These are phyloP conservation scores for Cephus spinipes DNA, from an alignment of 2,888 invertebrate genomes.

Conservation along the genomic window DNA sequence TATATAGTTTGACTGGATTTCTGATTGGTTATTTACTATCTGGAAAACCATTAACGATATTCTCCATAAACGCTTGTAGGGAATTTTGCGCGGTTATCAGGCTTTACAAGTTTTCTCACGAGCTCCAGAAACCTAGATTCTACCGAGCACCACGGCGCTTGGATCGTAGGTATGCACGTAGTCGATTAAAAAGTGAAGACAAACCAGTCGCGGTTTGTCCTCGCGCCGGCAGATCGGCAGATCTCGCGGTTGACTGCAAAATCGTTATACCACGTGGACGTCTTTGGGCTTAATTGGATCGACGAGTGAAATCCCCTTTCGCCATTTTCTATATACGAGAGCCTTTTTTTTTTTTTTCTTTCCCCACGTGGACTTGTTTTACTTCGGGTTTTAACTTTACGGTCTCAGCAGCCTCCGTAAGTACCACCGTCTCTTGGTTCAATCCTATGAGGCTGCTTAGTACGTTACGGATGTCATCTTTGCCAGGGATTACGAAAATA, in stretches of 20 bases:
- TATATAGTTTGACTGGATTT: not conserved
- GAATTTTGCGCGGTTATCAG: not conserved
- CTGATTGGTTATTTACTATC: not conserved
- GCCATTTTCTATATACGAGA: not conserved
- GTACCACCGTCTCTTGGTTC: not conserved
- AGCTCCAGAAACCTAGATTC: slow-evolving; percentile 54
- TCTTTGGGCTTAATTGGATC: not conserved
- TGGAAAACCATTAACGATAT: not conserved
- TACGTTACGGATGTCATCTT: not conserved
- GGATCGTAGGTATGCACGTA: slow-evolving; percentile 2
- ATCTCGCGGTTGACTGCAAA: not conserved
- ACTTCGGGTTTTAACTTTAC: not conserved
- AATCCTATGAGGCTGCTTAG: not conserved
- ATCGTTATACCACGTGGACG: not conserved
- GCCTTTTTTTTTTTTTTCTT: not conserved
- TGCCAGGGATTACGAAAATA: not conserved
- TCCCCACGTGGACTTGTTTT: not conserved
- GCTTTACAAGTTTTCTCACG: not conserved
- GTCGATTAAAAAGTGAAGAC: slow-evolving; percentile 50
- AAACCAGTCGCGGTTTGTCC: slow-evolving; percentile 35
- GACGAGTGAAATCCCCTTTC: not conserved
- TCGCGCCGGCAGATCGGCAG: not conserved
- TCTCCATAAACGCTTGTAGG: not conserved
- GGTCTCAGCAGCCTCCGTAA: not conserved
- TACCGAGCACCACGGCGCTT: slow-evolving; percentile 15